These are phyloP conservation scores for Leuciscus waleckii DNA, from an alignment of 2,797 vertebrate genomes.

Conservation along the genomic window DNA sequence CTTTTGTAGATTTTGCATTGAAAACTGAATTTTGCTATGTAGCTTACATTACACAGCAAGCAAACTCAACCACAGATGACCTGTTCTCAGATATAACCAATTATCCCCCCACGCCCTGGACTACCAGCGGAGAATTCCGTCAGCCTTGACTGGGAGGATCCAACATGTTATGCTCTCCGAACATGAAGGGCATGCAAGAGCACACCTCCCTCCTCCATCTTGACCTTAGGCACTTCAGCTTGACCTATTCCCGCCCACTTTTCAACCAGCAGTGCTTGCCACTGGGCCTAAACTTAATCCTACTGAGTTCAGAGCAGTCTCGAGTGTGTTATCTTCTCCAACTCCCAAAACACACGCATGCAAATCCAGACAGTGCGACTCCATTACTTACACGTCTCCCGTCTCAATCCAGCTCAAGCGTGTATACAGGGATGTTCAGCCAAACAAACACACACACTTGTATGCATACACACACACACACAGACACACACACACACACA, in stretches of 20 bases:
- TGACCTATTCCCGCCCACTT: constrained; percentile 31
- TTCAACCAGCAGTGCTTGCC: constrained; percentile 11
- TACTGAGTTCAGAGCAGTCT: constrained; percentile 39
- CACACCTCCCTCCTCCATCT: constrained; percentile 34
- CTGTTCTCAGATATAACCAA: constrained; percentile 52
- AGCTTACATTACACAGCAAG: constrained; percentile 3
- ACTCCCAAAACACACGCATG: constrained; percentile 9
- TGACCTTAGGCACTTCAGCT: constrained; percentile 50
- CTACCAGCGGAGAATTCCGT: constrained; percentile 20
- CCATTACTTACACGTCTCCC: constrained; percentile 1
- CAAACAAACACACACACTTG: constrained; percentile 61
- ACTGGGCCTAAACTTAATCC: constrained; percentile 57
- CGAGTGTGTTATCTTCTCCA: constrained; percentile 18
- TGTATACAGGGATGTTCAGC: constrained; percentile 18
- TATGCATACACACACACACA: constrained; percentile 42
- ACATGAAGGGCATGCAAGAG: constrained; percentile 33
- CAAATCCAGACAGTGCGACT: constrained; percentile 27
- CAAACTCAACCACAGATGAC: constrained; percentile 8
- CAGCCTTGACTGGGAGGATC: constrained; percentile 34
- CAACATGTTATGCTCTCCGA: constrained; percentile 52
- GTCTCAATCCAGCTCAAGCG: neutral
- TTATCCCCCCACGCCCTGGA: constrained; percentile 41
- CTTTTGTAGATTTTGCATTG: constrained; percentile 1
- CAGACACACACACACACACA: constrained; percentile 14
- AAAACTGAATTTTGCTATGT: neutral